These are phyloP conservation scores for Apotomis betuletana DNA, from an alignment of 2,888 invertebrate genomes.

Conservation along the genomic window DNA sequence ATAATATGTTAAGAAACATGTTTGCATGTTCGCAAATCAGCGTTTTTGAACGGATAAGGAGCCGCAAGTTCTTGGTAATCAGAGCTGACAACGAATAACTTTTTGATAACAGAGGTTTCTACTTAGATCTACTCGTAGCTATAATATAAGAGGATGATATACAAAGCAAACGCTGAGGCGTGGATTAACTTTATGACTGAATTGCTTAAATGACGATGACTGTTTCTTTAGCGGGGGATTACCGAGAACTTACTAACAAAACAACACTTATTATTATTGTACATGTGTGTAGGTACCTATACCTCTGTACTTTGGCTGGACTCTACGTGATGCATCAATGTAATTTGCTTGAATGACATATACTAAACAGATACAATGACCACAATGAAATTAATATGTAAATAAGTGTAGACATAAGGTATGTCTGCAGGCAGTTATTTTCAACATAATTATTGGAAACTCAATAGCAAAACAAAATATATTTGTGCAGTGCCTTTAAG, in stretches of 20 bases:
- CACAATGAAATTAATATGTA: background rate
- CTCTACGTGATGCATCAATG: constrained; percentile 14
- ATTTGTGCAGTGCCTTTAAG: too few relatives aligned
- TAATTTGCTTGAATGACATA: constrained; percentile 17
- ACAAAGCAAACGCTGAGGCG: constrained; percentile 15
- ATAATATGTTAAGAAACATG: too few relatives aligned
- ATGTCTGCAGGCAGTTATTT: background rate
- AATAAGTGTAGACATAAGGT: background rate
- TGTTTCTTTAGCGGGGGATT: constrained; percentile 28
- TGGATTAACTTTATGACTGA: constrained; percentile 26
- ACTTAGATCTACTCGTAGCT: background rate
- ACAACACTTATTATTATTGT: constrained; percentile 20
- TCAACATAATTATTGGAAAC: background rate
- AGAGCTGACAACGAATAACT: constrained; percentile 13
- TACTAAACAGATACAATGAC: constrained; percentile 7
- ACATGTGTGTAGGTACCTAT: background rate
- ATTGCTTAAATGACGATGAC: constrained; percentile 28
- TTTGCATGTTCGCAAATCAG: too few relatives aligned
- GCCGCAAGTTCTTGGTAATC: constrained; percentile 15
- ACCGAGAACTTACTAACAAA: constrained; percentile 17
- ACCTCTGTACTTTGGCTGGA: constrained; percentile 6
- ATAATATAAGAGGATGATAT: constrained; percentile 29
- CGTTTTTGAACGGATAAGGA: too few relatives aligned
- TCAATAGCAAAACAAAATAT: too few relatives aligned
- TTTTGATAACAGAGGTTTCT: constrained; percentile 24